Evolutionary conservation across 2,888 invertebrate species (phyloP).

Genomic region (Anticlea derivata): DNA sequence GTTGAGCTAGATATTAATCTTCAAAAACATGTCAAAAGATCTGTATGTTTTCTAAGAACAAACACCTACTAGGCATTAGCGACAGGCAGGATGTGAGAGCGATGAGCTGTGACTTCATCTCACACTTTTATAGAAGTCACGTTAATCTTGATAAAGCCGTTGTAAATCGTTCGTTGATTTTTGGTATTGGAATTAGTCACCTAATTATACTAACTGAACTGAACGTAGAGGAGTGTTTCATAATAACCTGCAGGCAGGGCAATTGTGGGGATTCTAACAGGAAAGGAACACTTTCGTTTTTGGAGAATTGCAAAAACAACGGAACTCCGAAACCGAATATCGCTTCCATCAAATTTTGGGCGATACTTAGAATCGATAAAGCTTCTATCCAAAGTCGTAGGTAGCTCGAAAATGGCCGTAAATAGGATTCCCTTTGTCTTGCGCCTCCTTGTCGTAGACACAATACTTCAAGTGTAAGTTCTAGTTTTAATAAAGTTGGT

Average conservation of each 20-base stretch:
- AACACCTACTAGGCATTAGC: slow-evolving; percentile 25
- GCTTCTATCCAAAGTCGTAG: slow-evolving; percentile 14
- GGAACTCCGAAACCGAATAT: slow-evolving; percentile 12
- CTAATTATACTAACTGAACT: background rate
- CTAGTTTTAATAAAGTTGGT: no score
- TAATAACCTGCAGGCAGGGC: slow-evolving; percentile 10
- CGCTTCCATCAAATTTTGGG: background rate
- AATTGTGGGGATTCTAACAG: slow-evolving; percentile 19
- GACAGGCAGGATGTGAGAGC: slow-evolving; percentile 21
- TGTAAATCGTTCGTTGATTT: background rate
- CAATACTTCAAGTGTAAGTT: no score
- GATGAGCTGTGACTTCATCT: slow-evolving; percentile 29
- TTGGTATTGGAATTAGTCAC: slow-evolving; percentile 7
- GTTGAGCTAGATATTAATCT: slow-evolving; percentile 40
- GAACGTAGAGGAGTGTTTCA: background rate
- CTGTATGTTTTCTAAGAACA: slow-evolving; percentile 32
- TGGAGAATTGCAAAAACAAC: slow-evolving; percentile 8
- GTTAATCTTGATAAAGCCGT: slow-evolving; percentile 9
- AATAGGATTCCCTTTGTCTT: slow-evolving; percentile 40
- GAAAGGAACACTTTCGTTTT: slow-evolving; percentile 9
- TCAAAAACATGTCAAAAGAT: slow-evolving; percentile 43
- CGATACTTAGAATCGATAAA: slow-evolving; percentile 2
- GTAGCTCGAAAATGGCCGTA: slow-evolving; percentile 33
- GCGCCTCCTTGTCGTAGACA: slow-evolving; percentile 26
- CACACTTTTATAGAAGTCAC: slow-evolving; percentile 21